Percentiles rank a stretch among this genome's conserved stretches.
Conservation (phyloP, 2,113 vertebrate species). For the Paramisgurnus dabryanus region DNA sequence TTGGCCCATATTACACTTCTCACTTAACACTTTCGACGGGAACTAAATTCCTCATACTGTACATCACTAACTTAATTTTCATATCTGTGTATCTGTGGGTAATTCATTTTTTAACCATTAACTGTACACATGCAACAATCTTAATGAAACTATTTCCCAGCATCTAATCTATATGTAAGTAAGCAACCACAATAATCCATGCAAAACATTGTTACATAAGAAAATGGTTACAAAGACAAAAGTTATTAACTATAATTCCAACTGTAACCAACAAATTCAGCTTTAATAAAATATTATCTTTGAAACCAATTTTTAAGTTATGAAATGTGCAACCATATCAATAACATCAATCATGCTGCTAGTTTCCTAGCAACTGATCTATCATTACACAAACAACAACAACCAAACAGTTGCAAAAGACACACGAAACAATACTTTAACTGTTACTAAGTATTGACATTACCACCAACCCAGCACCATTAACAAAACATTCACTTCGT, state of each 20-base stretch:
- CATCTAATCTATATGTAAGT: background rate
- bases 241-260: no score
- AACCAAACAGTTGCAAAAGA: background rate
- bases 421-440: background rate
- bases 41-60: slow-evolving; percentile 27
- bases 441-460: background rate
- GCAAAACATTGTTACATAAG: no score
- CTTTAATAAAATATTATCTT: background rate
- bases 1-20: background rate
- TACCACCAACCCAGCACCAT: background rate
- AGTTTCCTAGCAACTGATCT: background rate
- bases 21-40: slow-evolving; percentile 17
- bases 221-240: no score
- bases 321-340: background rate
- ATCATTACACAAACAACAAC: background rate
- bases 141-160: background rate
- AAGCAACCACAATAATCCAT: background rate
- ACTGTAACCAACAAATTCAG: background rate
- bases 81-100: slow-evolving; percentile 4
- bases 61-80: slow-evolving; percentile 33
- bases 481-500: background rate
- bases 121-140: background rate
- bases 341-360: no score
- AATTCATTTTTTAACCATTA: background rate
- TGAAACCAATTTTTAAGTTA: background rate